Evolutionary conservation across 2,113 vertebrate species (phyloP), one percentile per base, ranked within the genome.

Genomic region (Orcinus orca): DNA sequence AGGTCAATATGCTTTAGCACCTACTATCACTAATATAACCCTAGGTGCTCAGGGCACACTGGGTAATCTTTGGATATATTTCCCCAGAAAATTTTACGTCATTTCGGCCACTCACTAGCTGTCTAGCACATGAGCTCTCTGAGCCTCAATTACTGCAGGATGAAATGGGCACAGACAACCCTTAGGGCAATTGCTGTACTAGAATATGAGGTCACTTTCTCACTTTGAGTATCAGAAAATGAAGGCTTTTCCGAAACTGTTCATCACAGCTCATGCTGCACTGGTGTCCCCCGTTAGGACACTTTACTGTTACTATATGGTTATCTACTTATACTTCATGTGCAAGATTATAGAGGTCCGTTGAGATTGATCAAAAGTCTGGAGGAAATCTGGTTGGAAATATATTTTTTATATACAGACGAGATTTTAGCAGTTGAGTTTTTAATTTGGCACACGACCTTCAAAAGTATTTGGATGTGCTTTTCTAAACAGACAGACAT

Each of bases 21-120:
- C 62, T 5, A 18, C 68, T 5, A 33, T 14, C 20, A 5, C 29
- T n/a, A 21, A 31, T 2, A 38, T 3, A 15, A 79, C 63, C 25
- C 21, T 0, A 26, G 17, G 60, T 0, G 4, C 17, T 60, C 80
- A 29, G 31, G 1, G 18, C 55, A 62, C 3, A 1, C 13, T 15
- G 60, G 2, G 53, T 38, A n/a, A 55, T 25, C 41, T 89, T 29
- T 17, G 29, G 73, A 26, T 60, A 15, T 29, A 14, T 9, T 63
- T 55, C 21, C 31, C 38, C 18, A 18, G 9, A 44, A 44, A 15
- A 73, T 14, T 50, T 44, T 8, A 53, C 1, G 23, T 81, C 31
- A 9, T 15, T 31, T 60, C 17, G n/a, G 70, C 55, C 47, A n/a
- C 55, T 44, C 15, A 10, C 58, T 47, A 2, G 17, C 15, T 63